Evolutionary conservation across 2,113 vertebrate genomes (phyloP).

Genomic region (Nematolebias whitei): DNA sequence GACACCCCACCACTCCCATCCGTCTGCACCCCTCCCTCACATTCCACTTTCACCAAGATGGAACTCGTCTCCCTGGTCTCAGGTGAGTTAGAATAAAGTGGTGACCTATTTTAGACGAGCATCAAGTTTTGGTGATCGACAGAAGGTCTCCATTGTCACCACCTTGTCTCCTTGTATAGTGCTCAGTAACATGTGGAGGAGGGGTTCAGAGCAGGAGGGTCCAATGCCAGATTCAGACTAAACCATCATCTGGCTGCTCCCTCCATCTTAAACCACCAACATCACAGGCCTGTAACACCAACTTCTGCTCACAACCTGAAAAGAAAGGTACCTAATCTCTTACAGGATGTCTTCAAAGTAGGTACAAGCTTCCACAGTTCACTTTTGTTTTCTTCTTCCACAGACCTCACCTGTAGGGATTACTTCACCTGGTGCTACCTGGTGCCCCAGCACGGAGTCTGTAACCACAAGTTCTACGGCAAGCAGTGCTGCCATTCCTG

Average conservation of each 20-base stretch:
- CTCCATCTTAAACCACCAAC: conserved; percentile 75
- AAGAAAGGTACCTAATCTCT: conserved; percentile 77
- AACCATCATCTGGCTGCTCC: conserved; percentile 74
- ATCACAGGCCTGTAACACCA: conserved; percentile 86
- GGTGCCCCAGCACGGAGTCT: conserved; percentile 86
- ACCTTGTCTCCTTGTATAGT: conserved; percentile 70
- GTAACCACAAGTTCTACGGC: conserved; percentile 86
- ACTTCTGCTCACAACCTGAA: conserved; percentile 82
- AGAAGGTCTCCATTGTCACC: background rate
- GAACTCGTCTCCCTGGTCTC: conserved; percentile 86
- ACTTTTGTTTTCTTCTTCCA: background rate
- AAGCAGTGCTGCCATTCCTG: conserved; percentile 88
- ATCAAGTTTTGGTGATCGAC: background rate
- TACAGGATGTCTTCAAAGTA: background rate
- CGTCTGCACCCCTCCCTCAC: conserved; percentile 46
- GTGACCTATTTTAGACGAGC: background rate
- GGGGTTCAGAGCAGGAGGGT: conserved; percentile 83
- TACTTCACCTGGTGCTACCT: conserved; percentile 86
- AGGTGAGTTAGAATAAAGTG: conserved; percentile 70
- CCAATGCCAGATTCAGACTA: conserved; percentile 81
- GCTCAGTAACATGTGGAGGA: conserved; percentile 87
- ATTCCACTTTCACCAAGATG: conserved; percentile 71
- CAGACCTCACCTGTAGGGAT: conserved; percentile 71
- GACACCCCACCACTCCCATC: conserved; percentile 16
- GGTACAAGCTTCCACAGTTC: background rate